Base-by-base conservation (phyloP, 1,140 invertebrate genomes). In the Diabrotica undecimpunctata region DNA sequence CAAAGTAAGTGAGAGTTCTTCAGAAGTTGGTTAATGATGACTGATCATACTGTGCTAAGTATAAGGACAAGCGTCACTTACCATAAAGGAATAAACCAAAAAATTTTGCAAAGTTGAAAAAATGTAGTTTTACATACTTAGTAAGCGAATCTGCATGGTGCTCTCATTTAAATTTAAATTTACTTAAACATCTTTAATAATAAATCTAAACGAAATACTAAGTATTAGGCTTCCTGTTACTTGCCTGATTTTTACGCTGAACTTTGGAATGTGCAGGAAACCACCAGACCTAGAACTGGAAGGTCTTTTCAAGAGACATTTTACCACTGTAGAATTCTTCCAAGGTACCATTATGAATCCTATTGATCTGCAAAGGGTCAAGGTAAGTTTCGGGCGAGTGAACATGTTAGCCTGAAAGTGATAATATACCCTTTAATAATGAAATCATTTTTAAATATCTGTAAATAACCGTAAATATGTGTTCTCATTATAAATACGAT, bases 321-420 rank as follows among this genome's bases (percentile, higher is more conserved):
- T 98, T 87, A 99, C 96, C 76, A 98, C 96, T 79, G 96, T 99
- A 83, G 95, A 98, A 86, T 99, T 98, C 90, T 98, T 98, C 89
- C 95, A 98, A 88, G 97, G 96, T 82, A 97, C 95, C 84, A 98
- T 98, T 81, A 99, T 99, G 97, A 98, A 97, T 86, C 95, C 96
- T 79, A 97, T 97, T 85, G 96, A 99, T 85, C 90, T 99, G 68
- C 94, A 97, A 83, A 88, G 96, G 86, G 96, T 98, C 75, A 97
- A 97, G 93, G 96, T 99, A 90, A 93, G 77, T 71, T 63, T 14
- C 57, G 4, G 55, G 55, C 9, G 38, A 52, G 9, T n/a, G 50
- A 50, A 11, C 12, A 46, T 38, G 13, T 14, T 14, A 51, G 14
- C 13, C 39, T 35, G 11, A 51, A n/a, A 9, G 53, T 25, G 25